phyloP scores from a whole-genome alignment of 1,140 invertebrate genomes.

The Chironomus tepperi region DNA sequence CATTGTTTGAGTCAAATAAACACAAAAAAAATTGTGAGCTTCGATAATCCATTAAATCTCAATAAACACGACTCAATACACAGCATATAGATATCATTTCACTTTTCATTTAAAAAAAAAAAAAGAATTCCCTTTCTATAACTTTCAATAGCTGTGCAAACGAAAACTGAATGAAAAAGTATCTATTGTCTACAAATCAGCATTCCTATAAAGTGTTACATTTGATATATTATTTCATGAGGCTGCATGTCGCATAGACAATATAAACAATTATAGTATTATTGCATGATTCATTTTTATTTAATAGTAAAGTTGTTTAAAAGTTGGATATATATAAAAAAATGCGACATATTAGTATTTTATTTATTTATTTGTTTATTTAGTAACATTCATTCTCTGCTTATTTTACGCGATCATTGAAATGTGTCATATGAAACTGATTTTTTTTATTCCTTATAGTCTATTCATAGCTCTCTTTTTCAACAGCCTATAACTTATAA shows the following conservation, averaged over 20 bases:
- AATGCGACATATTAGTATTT: slow-evolving; percentile 1
- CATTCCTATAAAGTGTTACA: background rate
- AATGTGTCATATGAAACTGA: background rate
- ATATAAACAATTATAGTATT: background rate
- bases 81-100: background rate
- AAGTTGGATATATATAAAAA: background rate
- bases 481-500: background rate
- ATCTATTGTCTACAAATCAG: slow-evolving; percentile 6
- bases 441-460: background rate
- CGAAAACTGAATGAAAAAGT: background rate
- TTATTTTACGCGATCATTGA: background rate
- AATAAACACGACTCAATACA: background rate
- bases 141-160: background rate
- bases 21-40: no score
- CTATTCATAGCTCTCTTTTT: background rate
- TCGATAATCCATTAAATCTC: no score
- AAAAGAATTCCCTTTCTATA: background rate
- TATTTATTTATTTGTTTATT: background rate
- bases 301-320: background rate
- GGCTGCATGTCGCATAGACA: background rate
- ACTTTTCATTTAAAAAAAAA: background rate
- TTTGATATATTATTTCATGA: background rate
- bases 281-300: slow-evolving; percentile 5
- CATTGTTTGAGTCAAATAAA: no score
- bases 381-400: no score